Evolutionary conservation across 2,113 vertebrate species (phyloP).

Genomic region (Cheilinus undulatus): DNA sequence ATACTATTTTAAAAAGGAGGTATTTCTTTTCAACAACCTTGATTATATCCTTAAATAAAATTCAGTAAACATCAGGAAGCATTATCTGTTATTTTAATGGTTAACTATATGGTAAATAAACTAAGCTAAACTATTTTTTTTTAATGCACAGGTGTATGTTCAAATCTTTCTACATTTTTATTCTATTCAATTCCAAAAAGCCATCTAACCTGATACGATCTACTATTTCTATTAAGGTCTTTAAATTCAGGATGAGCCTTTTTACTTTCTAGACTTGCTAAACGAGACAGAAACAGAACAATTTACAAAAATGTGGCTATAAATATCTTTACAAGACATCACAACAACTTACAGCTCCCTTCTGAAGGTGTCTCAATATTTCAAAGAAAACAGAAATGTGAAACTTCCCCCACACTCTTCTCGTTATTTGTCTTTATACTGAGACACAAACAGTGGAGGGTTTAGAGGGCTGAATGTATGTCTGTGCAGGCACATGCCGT

Average conservation of each 20-base stretch:
- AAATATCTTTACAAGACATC: conserved; percentile 17
- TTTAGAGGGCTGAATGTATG: conserved; percentile 22
- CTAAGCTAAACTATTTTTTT: no score
- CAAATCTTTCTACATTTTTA: no score
- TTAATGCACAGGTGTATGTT: no score
- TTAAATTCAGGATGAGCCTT: not conserved
- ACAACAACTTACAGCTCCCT: conserved; percentile 25
- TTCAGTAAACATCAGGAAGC: not conserved
- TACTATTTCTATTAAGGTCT: not conserved
- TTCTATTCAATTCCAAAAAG: no score
- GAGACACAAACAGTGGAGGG: conserved; percentile 28
- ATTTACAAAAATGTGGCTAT: not conserved
- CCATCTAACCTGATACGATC: not conserved
- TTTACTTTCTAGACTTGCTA: not conserved
- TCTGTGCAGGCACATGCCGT: conserved; percentile 19
- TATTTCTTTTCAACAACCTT: no score
- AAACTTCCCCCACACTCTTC: conserved; percentile 60
- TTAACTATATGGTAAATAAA: no score
- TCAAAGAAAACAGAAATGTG: conserved; percentile 75
- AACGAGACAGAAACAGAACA: not conserved
- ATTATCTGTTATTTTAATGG: not conserved
- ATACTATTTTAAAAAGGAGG: no score
- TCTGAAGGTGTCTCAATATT: conserved; percentile 49
- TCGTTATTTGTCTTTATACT: conserved; percentile 65
- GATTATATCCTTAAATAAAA: not conserved